A percentile compares a stretch with the other conserved stretches of the same genome.
These are phyloP conservation scores for Solen grandis DNA, from an alignment of 1,140 invertebrate genomes.

Conservation along the genomic window DNA sequence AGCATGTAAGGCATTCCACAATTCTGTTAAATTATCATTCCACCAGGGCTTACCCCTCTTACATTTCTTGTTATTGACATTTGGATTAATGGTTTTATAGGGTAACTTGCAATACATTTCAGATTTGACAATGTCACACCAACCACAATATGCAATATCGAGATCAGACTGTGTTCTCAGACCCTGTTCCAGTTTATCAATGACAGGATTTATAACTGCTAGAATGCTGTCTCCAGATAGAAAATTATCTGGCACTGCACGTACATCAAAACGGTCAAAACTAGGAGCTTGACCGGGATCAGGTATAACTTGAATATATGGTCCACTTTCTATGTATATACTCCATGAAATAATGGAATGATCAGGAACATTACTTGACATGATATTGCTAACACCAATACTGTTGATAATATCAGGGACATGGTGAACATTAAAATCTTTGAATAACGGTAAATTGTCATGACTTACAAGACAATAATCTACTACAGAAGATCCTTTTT, in stretches of 20 bases:
- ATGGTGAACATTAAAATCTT: neutral
- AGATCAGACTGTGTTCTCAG: neutral
- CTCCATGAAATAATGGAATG: no score
- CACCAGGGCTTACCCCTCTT: constrained; percentile 20
- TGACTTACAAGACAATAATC: constrained; percentile 14
- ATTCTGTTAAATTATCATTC: neutral
- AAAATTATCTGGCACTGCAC: neutral
- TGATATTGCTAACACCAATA: no score
- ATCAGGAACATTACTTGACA: no score
- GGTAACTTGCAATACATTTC: constrained; percentile 13
- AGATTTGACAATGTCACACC: neutral
- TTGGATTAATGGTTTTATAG: neutral
- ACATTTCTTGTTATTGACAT: neutral
- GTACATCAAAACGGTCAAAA: constrained; percentile 4
- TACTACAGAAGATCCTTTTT: constrained; percentile 18
- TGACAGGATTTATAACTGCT: neutral
- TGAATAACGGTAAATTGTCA: neutral
- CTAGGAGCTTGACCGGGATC: neutral
- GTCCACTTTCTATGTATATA: no score
- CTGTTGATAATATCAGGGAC: no score
- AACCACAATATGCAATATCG: constrained; percentile 10
- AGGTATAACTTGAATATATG: neutral
- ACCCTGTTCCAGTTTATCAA: constrained; percentile 9
- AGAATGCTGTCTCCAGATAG: neutral
- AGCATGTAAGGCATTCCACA: constrained; percentile 13